Conservation (phyloP, 2,797 vertebrate genomes). For the Spinus pinus region DNA sequence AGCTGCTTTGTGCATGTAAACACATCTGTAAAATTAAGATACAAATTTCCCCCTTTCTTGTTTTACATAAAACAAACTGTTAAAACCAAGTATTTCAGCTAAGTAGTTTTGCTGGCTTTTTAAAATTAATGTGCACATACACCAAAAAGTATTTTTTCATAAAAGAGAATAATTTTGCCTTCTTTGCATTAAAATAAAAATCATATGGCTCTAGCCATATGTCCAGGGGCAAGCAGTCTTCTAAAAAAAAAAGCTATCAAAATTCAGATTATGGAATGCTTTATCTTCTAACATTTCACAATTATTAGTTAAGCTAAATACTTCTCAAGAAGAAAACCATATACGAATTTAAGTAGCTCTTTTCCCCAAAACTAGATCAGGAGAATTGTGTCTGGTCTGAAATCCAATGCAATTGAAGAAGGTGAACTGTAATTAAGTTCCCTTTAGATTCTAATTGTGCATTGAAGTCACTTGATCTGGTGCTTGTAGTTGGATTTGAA, state of each 20-base stretch:
- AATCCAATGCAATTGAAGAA: neutral
- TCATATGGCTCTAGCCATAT: neutral
- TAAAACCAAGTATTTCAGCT: neutral
- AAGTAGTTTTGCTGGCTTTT: neutral
- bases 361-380: neutral
- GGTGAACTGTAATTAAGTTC: neutral
- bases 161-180: neutral
- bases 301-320: neutral
- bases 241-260: neutral
- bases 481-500: neutral
- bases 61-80: neutral
- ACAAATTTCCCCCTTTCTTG: neutral
- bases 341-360: neutral
- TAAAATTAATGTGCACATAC: fast-evolving
- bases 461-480: neutral
- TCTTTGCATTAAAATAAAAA: neutral
- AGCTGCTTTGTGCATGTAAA: neutral
- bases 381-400: neutral
- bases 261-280: neutral
- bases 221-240: neutral
- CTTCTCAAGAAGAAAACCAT: neutral
- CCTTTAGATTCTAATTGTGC: neutral
- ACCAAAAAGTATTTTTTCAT: neutral
- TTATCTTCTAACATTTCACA: neutral
- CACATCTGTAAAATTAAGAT: neutral